phyloP scores from a whole-genome alignment of 2,797 vertebrate species.

The Botia kubotai region DNA sequence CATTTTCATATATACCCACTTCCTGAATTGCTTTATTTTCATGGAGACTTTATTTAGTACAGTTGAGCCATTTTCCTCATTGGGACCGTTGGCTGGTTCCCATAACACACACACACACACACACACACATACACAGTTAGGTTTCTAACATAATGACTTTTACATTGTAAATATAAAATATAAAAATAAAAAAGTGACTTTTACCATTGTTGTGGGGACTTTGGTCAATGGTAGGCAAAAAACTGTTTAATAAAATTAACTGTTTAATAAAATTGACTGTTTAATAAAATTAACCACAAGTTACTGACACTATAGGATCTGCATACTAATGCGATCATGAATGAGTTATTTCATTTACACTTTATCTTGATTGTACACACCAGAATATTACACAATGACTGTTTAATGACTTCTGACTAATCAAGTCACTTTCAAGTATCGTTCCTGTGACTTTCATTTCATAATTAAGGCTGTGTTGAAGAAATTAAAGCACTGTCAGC shows the following conservation, averaged over 20 bases:
- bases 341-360: constrained; percentile 55
- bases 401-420: constrained; percentile 73
- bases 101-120: too few species aligned
- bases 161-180: too few species aligned
- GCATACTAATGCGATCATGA: constrained; percentile 58
- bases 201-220: too few species aligned
- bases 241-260: background rate
- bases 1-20: background rate
- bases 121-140: too few species aligned
- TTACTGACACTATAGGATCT: constrained; percentile 56
- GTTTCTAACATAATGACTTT: too few species aligned
- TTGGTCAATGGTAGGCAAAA: too few species aligned
- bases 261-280: constrained; percentile 44
- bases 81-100: too few species aligned
- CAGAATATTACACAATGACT: constrained; percentile 63
- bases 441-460: constrained; percentile 65
- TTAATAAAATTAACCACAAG: constrained; percentile 59
- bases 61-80: background rate
- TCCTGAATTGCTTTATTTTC: constrained; percentile 54
- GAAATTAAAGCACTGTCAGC: constrained; percentile 70
- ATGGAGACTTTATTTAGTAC: constrained; percentile 1
- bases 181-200: too few species aligned
- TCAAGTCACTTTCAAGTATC: constrained; percentile 64
- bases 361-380: constrained; percentile 46
- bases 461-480: constrained; percentile 54